phyloP scores from a whole-genome alignment of 2,797 vertebrate genomes.

The Pteronotus mesoamericanus region DNA sequence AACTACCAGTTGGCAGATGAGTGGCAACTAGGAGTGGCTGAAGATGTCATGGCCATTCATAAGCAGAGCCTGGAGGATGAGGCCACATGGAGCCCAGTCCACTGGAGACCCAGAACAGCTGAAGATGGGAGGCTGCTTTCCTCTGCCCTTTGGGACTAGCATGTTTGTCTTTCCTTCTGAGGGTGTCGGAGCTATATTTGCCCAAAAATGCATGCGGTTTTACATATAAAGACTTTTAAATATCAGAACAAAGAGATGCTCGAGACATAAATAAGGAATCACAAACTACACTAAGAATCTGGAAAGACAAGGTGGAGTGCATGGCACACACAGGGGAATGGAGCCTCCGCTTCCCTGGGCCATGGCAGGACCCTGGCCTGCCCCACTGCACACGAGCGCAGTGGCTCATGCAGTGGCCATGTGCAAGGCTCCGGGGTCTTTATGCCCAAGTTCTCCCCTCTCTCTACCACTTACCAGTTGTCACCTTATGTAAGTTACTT shows the following conservation, averaged over 20 bases:
- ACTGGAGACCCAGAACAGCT: background rate
- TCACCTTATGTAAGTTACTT: background rate
- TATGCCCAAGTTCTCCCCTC: background rate
- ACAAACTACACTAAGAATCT: background rate
- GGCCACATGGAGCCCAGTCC: background rate
- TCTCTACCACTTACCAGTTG: background rate
- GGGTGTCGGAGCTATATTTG: background rate
- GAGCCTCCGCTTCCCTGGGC: background rate
- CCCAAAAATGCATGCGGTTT: background rate
- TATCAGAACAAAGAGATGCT: background rate
- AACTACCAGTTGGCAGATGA: background rate
- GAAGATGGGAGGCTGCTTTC: background rate
- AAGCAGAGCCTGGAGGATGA: background rate
- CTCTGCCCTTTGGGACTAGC: background rate
- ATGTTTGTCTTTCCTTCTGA: background rate
- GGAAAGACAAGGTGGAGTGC: background rate
- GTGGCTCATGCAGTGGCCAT: accelerated
- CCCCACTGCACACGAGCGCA: accelerated
- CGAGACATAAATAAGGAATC: background rate
- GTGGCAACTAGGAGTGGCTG: background rate
- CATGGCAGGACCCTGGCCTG: no score
- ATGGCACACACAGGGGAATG: background rate
- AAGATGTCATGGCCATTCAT: background rate
- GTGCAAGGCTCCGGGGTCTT: background rate
- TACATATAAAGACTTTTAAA: background rate